Evolutionary conservation across 2,113 vertebrate genomes (phyloP).

Genomic region (Nannobrachium achirus): DNA sequence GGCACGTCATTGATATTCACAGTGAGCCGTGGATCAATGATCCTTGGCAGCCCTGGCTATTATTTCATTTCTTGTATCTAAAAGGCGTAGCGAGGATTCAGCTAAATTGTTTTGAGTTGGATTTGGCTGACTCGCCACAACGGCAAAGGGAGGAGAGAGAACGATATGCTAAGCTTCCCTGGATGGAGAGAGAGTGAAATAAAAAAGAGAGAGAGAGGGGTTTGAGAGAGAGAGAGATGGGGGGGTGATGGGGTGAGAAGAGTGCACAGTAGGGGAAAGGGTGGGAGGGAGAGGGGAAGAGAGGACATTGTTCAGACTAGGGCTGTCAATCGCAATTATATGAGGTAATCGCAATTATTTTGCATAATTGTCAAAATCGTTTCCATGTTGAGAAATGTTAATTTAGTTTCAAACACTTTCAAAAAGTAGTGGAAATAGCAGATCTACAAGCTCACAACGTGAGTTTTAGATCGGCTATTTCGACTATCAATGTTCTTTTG

Average conservation of each 20-base stretch:
- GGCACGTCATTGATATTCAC: conserved; percentile 73
- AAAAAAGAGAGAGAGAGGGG: conserved; percentile 3
- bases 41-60: conserved; percentile 54
- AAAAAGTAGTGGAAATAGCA: too few relatives aligned
- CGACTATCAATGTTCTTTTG: too few relatives aligned
- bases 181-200: conserved; percentile 13
- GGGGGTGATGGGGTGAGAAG: too few relatives aligned
- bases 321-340: too few relatives aligned
- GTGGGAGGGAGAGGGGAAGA: not conserved
- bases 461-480: too few relatives aligned
- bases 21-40: conserved; percentile 70
- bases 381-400: too few relatives aligned
- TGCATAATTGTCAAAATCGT: too few relatives aligned
- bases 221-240: not conserved
- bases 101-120: conserved; percentile 59
- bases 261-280: too few relatives aligned
- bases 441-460: too few relatives aligned
- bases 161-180: not conserved
- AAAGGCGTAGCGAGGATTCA: conserved; percentile 55
- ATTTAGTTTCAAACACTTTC: too few relatives aligned
- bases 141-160: conserved; percentile 19
- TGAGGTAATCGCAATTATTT: too few relatives aligned
- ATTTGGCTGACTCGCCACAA: conserved; percentile 60
- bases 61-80: conserved; percentile 68
- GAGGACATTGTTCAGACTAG: too few relatives aligned